These are phyloP conservation scores for Orthosia gracilis DNA, from an alignment of 2,888 invertebrate species.

Conservation along the genomic window DNA sequence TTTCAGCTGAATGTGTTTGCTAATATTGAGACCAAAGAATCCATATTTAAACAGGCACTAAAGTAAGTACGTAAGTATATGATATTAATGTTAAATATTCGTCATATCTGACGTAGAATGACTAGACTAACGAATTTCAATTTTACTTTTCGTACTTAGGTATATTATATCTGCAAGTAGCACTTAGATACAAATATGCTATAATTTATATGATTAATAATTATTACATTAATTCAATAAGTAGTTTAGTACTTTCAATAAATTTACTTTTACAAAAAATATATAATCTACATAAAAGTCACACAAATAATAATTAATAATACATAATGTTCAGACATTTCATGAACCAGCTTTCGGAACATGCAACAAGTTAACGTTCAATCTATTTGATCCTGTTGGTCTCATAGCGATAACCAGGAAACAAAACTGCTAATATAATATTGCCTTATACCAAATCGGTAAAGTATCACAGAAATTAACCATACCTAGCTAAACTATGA, in stretches of 20 bases:
- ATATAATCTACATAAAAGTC: constrained; percentile 61
- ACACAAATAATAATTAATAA: constrained; percentile 62
- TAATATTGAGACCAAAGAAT: constrained; percentile 17
- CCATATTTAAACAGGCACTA: constrained; percentile 37
- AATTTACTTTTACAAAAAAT: constrained; percentile 65
- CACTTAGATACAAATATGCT: constrained; percentile 65
- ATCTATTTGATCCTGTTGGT: constrained; percentile 52
- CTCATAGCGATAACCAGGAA: constrained; percentile 67
- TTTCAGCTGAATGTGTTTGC: constrained; percentile 27
- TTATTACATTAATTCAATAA: constrained; percentile 65
- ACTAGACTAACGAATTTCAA: constrained; percentile 66
- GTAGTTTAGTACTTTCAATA: constrained; percentile 65
- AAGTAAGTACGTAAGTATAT: constrained; percentile 59
- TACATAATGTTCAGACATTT: constrained; percentile 59
- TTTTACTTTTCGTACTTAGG: constrained; percentile 50
- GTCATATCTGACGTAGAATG: constrained; percentile 57
- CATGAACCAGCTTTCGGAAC: constrained; percentile 50
- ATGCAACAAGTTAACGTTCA: constrained; percentile 45
- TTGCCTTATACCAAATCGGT: constrained; percentile 89
- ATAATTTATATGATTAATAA: constrained; percentile 67
- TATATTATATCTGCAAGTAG: constrained; percentile 57
- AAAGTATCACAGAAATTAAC: constrained; percentile 91
- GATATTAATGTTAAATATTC: constrained; percentile 55
- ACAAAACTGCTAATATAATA: constrained; percentile 81
- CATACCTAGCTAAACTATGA: constrained; percentile 89